phyloP scores from a whole-genome alignment of 2,797 vertebrate genomes.

The Sylvia borin region DNA sequence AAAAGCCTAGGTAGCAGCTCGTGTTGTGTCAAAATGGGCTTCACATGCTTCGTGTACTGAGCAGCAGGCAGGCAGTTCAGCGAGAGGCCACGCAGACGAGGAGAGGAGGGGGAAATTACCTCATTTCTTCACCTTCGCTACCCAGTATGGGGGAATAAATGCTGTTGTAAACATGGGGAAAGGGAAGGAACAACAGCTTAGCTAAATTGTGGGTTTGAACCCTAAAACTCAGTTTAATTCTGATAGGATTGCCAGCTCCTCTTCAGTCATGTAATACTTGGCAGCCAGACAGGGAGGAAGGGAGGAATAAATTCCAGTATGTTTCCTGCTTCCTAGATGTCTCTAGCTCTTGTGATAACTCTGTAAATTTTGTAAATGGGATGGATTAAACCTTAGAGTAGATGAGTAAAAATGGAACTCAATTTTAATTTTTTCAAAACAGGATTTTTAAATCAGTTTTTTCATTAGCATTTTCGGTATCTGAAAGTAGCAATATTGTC shows the following conservation, averaged over 20 bases:
- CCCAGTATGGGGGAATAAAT: not conserved
- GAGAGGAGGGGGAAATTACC: not conserved
- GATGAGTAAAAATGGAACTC: not conserved
- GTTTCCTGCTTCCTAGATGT: not conserved
- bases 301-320: not conserved
- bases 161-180: not conserved
- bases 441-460: not conserved
- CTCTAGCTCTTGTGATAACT: not conserved
- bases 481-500: not conserved
- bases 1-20: not conserved
- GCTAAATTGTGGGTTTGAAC: not conserved
- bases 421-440: not conserved
- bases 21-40: not conserved
- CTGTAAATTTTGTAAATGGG: not conserved
- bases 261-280: not conserved
- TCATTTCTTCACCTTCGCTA: not conserved
- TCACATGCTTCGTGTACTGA: rapidly evolving
- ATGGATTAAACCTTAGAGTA: not conserved
- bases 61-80: not conserved
- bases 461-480: not conserved
- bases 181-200: not conserved
- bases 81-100: not conserved
- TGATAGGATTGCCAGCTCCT: not conserved
- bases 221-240: not conserved
- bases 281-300: not conserved